Evolutionary conservation across 2,888 invertebrate genomes (phyloP).

Genomic region (Meloe dianella): DNA sequence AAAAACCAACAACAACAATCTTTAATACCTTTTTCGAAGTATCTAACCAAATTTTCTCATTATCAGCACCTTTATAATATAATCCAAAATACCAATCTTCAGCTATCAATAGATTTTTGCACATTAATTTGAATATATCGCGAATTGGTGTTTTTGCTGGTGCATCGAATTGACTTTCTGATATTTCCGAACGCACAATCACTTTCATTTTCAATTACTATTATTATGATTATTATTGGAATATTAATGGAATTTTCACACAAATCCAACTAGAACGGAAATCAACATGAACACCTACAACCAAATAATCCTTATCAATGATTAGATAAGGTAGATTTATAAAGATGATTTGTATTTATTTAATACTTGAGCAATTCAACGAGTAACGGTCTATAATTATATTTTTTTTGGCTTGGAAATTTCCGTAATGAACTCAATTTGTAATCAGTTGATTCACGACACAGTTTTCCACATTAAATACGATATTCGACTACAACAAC

Average conservation of each 20-base stretch:
- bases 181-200: conserved; percentile 50
- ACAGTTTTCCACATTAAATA: too few relatives aligned
- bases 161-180: conserved; percentile 52
- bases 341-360: conserved; percentile 1
- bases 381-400: background rate
- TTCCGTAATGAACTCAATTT: background rate
- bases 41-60: conserved; percentile 54
- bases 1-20: too few relatives aligned
- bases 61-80: conserved; percentile 46
- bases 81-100: conserved; percentile 58
- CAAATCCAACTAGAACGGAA: background rate
- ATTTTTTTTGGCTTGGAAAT: background rate
- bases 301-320: conserved; percentile 8
- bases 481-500: background rate
- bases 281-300: conserved; percentile 10
- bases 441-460: too few relatives aligned
- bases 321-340: conserved; percentile 12
- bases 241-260: background rate
- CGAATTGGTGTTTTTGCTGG: conserved; percentile 46
- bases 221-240: background rate
- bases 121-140: conserved; percentile 51
- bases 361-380: background rate
- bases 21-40: conserved; percentile 54
- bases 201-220: conserved; percentile 45
- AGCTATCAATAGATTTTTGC: conserved; percentile 52